Conservation (phyloP, 2,113 vertebrate genomes). For the Nerophis lumbriciformis region DNA sequence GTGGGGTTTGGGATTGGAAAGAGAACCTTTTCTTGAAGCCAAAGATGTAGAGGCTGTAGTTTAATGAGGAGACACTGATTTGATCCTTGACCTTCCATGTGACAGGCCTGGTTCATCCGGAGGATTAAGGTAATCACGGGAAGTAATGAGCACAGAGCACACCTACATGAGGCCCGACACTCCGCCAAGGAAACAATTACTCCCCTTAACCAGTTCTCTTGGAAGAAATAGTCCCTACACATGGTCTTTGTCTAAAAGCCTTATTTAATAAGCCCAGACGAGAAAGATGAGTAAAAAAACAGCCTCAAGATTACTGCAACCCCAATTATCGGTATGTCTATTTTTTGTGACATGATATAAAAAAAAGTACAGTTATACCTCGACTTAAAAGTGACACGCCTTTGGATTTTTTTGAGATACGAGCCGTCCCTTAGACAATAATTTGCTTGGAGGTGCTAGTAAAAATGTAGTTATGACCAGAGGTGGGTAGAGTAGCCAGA, state of each 20-base stretch:
- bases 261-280: slow-evolving; percentile 24
- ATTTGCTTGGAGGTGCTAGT: too few species aligned
- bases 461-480: too few species aligned
- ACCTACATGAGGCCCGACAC: slow-evolving; percentile 43
- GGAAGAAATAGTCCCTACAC: slow-evolving; percentile 5
- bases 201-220: slow-evolving; percentile 3
- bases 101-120: slow-evolving; percentile 50
- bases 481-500: too few species aligned
- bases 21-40: background rate
- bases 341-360: too few species aligned
- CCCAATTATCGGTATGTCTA: slow-evolving; percentile 14
- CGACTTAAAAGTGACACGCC: too few species aligned
- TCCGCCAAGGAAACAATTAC: slow-evolving; percentile 38
- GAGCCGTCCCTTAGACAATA: too few species aligned
- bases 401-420: too few species aligned
- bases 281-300: slow-evolving; percentile 23
- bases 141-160: slow-evolving; percentile 57
- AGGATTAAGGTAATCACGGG: slow-evolving; percentile 63
- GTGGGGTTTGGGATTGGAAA: slow-evolving; percentile 1
- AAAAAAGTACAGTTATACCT: too few species aligned
- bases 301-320: slow-evolving; percentile 1
- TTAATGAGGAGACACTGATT: slow-evolving; percentile 55
- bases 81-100: slow-evolving; percentile 59
- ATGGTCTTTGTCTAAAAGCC: slow-evolving; percentile 13
- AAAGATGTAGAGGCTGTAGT: slow-evolving; percentile 8